Evolutionary conservation across 2,797 vertebrate species (phyloP).

Genomic region (Tragelaphus eurycerus): DNA sequence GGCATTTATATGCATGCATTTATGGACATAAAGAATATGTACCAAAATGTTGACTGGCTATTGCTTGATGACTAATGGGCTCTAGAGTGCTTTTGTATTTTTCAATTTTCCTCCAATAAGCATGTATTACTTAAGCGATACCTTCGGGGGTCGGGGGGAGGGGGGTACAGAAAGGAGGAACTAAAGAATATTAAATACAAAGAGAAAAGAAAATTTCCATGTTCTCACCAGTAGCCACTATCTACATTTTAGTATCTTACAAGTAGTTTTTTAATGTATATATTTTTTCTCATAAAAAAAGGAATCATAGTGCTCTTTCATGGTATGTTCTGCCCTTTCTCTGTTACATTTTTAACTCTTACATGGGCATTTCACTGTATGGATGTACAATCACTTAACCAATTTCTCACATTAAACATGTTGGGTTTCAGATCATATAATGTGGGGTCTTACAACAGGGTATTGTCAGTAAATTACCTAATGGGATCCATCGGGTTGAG

Average conservation of each 20-base stretch:
- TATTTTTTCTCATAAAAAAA: background rate
- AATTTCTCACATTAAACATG: background rate
- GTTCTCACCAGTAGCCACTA: background rate
- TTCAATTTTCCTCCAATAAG: background rate
- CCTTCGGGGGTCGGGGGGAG: background rate
- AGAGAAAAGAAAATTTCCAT: background rate
- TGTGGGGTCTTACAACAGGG: background rate
- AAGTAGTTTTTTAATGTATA: background rate
- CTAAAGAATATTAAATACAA: background rate
- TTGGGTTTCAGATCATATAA: background rate
- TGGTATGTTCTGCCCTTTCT: too few species aligned
- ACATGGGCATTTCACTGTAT: background rate
- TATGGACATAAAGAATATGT: background rate
- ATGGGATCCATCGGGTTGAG: background rate
- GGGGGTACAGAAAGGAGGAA: rapidly evolving
- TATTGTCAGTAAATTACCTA: background rate
- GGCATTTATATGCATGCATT: background rate
- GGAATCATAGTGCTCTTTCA: background rate
- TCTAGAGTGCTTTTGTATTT: background rate
- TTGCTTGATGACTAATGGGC: background rate
- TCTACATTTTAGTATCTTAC: background rate
- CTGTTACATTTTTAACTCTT: background rate
- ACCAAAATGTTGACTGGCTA: background rate
- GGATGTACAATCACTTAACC: background rate
- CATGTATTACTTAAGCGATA: background rate